Evolutionary conservation across 2,797 vertebrate genomes (phyloP).

Genomic region (Myioborus miniatus): DNA sequence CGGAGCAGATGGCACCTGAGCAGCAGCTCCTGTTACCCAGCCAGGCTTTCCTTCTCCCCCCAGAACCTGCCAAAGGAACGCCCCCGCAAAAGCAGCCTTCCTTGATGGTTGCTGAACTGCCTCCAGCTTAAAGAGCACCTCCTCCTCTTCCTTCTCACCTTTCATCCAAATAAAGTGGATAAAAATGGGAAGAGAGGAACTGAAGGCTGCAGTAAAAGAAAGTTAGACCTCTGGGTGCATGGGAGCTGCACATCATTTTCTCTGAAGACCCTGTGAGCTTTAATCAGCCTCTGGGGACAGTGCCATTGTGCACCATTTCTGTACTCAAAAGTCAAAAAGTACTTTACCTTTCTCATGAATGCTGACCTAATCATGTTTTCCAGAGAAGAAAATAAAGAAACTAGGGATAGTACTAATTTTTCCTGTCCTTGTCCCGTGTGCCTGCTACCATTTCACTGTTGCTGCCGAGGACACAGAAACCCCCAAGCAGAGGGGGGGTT

Average conservation of each 20-base stretch:
- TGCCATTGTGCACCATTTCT: fast-evolving
- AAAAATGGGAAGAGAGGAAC: neutral
- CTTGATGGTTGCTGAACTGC: neutral
- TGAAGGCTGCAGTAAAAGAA: neutral
- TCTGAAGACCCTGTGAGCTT: neutral
- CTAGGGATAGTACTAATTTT: too few species aligned
- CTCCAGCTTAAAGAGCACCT: neutral
- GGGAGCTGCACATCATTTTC: fast-evolving
- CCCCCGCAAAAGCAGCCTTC: too few species aligned
- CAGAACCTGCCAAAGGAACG: too few species aligned
- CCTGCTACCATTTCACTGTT: neutral
- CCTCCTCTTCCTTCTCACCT: neutral
- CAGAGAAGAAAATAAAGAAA: neutral
- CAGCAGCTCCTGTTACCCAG: too few species aligned
- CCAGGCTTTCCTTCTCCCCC: neutral
- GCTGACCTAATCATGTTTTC: neutral
- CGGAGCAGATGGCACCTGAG: fast-evolving
- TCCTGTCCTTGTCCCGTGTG: neutral
- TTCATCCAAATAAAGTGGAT: neutral
- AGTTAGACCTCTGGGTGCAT: too few species aligned
- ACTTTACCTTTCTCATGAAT: neutral
- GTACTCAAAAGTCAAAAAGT: neutral
- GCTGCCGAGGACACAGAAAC: neutral
- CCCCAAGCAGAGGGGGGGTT: neutral
- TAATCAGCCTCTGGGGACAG: too few species aligned